Percentiles rank a stretch among this genome's conserved stretches.
Evolutionary conservation across 1,140 invertebrate species (phyloP).

Genomic region (Ceratina japonica): DNA sequence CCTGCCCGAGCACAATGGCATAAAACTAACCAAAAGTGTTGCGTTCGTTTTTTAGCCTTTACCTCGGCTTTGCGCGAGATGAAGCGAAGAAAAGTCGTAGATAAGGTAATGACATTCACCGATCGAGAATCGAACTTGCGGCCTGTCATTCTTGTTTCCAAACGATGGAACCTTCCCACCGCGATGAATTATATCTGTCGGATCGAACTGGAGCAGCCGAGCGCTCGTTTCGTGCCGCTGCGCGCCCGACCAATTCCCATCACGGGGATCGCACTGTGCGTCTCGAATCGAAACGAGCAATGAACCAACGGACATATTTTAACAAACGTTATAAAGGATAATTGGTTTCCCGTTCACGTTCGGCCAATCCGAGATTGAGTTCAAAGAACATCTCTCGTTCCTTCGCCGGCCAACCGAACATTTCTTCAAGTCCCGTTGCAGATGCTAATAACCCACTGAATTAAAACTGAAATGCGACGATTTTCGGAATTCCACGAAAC

Average conservation of each 20-base stretch:
- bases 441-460: not conserved
- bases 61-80: not conserved
- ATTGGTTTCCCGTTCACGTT: constrained; percentile 18
- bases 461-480: not conserved
- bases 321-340: constrained; percentile 11
- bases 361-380: not conserved
- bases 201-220: constrained; percentile 12
- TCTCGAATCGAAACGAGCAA: constrained; percentile 15
- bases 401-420: not conserved
- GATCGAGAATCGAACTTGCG: constrained; percentile 7
- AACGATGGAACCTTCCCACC: constrained; percentile 12
- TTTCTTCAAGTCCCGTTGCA: not conserved
- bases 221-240: constrained; percentile 8
- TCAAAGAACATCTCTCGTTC: not conserved
- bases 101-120: not conserved
- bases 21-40: no score
- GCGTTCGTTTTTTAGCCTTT: no score
- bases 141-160: constrained; percentile 3
- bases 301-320: not conserved
- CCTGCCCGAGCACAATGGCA: no score
- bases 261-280: not conserved
- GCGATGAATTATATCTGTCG: constrained; percentile 22
- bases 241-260: constrained; percentile 22
- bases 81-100: not conserved
- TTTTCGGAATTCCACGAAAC: no score